Percentiles rank a stretch among this genome's conserved stretches.
Evolutionary conservation across 1,140 invertebrate species (phyloP).

Genomic region (Mactra quadrangularis): DNA sequence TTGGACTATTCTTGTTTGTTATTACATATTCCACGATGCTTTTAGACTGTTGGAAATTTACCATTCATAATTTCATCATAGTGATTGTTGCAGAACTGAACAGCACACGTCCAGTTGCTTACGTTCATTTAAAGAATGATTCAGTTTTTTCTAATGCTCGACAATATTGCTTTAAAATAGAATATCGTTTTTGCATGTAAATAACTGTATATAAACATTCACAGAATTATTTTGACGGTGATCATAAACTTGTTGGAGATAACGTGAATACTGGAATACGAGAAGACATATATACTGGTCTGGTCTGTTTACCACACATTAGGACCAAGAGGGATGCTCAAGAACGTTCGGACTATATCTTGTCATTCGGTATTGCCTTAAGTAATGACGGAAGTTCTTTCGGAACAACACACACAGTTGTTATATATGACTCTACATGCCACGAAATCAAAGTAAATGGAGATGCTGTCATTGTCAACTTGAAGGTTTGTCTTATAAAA

Average conservation of each 20-base stretch:
- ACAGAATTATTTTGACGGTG: background rate
- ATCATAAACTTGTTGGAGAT: background rate
- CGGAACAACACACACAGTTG: conserved; percentile 2
- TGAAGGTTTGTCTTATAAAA: conserved; percentile 5
- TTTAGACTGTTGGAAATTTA: too few species aligned
- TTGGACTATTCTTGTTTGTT: too few species aligned
- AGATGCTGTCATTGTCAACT: background rate
- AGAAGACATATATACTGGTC: conserved; percentile 20
- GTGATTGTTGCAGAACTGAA: too few species aligned
- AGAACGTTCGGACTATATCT: background rate
- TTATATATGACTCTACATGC: conserved; percentile 15
- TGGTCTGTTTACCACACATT: background rate
- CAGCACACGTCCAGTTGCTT: too few species aligned
- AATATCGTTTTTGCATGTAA: background rate
- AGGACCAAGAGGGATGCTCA: background rate
- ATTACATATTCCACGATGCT: too few species aligned
- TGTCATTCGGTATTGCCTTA: background rate
- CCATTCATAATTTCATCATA: too few species aligned
- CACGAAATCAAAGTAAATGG: conserved; percentile 6
- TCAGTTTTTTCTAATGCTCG: background rate
- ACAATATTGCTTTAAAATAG: background rate
- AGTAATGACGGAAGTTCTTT: conserved; percentile 9
- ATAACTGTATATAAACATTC: background rate
- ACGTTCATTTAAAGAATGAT: too few species aligned
- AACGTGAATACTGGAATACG: background rate